Evolutionary conservation across 2,113 vertebrate species (phyloP).

Genomic region (Pelecanoides urinatrix): DNA sequence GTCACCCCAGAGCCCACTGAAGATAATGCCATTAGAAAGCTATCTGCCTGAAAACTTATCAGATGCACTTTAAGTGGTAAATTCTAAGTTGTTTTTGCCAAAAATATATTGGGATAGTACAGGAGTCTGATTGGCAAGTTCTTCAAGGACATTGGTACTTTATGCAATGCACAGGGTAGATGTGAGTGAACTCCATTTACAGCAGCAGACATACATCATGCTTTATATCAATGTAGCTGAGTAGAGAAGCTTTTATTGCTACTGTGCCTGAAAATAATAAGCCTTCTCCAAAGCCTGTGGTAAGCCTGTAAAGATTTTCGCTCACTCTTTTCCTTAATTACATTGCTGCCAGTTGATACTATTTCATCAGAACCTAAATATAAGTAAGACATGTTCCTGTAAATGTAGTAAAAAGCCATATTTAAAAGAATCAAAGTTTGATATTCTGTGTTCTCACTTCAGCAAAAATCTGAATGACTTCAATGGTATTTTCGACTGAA

Average conservation of each 20-base stretch:
- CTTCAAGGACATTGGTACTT: not conserved
- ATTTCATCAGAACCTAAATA: slow-evolving; percentile 13
- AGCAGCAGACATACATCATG: not conserved
- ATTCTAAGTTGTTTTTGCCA: not conserved
- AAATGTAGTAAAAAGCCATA: not conserved
- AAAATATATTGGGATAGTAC: not conserved
- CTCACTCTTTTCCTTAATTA: not conserved
- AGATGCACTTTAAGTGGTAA: not conserved
- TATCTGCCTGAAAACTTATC: not conserved
- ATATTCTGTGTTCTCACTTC: slow-evolving; percentile 1
- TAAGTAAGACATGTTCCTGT: not conserved
- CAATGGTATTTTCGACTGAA: not conserved
- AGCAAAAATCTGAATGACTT: not conserved
- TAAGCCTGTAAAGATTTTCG: not conserved
- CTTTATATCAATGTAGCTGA: not conserved
- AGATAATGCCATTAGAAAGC: not conserved
- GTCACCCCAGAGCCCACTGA: not conserved
- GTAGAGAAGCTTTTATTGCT: not conserved
- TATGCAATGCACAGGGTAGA: not conserved
- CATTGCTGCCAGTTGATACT: not conserved
- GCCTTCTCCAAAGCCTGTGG: not conserved
- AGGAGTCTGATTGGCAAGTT: not conserved
- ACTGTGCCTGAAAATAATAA: not conserved
- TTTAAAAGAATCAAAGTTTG: not conserved
- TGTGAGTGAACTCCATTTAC: not conserved